These are phyloP conservation scores for Channa maculata DNA, from an alignment of 2,113 vertebrate genomes.

Conservation along the genomic window DNA sequence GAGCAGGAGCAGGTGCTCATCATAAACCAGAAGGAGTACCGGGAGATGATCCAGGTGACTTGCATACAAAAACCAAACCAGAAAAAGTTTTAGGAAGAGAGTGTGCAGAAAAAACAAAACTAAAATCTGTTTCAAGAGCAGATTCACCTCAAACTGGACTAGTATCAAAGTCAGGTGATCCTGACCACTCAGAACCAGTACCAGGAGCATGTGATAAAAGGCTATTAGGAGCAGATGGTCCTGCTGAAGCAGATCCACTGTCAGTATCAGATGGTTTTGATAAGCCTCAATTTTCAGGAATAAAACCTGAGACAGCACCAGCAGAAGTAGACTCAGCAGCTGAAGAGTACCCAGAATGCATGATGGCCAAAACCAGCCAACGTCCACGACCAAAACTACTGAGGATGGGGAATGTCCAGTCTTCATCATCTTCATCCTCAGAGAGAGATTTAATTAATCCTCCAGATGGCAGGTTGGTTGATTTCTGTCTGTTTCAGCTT, in stretches of 20 bases:
- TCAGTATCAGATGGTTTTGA: neutral
- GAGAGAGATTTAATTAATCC: conserved; percentile 85
- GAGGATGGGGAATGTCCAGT: conserved; percentile 89
- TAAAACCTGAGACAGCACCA: neutral
- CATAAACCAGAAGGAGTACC: too few species aligned
- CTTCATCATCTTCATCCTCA: conserved; percentile 88
- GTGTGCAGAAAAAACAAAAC: neutral
- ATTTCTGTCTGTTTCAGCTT: too few species aligned
- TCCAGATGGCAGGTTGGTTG: neutral
- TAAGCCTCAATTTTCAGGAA: neutral
- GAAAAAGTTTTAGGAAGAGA: too few species aligned
- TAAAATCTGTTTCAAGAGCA: neutral
- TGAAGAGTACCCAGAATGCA: conserved; percentile 23
- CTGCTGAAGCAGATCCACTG: neutral
- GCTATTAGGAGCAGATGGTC: neutral
- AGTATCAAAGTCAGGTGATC: neutral
- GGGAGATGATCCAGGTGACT: neutral
- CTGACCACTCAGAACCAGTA: neutral
- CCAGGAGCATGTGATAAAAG: neutral
- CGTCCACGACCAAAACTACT: conserved; percentile 88
- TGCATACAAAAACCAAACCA: neutral
- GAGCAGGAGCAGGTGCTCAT: neutral
- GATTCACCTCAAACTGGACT: neutral
- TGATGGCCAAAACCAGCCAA: conserved; percentile 81
- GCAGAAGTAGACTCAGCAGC: neutral